phyloP scores from a whole-genome alignment of 2,797 vertebrate species.

The Ptychobarbus kaznakovi region DNA sequence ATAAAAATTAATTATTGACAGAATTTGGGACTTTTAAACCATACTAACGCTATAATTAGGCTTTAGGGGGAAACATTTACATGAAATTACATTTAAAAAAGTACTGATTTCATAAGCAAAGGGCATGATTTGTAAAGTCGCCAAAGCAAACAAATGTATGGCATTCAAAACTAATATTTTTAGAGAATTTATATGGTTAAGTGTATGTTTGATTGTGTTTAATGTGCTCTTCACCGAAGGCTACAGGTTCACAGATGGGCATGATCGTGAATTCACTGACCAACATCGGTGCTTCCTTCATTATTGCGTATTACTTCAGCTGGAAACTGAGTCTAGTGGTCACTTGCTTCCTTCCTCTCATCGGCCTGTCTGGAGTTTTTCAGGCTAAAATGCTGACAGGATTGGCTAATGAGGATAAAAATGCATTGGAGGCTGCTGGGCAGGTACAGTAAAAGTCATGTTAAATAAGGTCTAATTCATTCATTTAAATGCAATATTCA shows the following conservation, averaged over 20 bases:
- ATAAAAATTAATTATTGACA: not conserved
- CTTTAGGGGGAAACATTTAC: no score
- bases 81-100: not conserved
- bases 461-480: not conserved
- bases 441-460: slow-evolving; percentile 66
- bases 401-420: slow-evolving; percentile 81
- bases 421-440: slow-evolving; percentile 78
- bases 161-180: not conserved
- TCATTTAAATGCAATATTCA: not conserved
- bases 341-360: slow-evolving; percentile 79
- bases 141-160: not conserved
- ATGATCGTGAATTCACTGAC: slow-evolving; percentile 81
- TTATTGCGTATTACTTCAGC: slow-evolving; percentile 84
- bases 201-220: not conserved
- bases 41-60: not conserved
- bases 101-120: not conserved
- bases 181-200: not conserved
- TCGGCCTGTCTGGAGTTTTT: slow-evolving; percentile 77
- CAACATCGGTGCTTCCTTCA: slow-evolving; percentile 78
- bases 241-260: slow-evolving; percentile 83
- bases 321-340: slow-evolving; percentile 83
- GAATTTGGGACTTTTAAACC: no score
- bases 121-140: not conserved
- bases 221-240: slow-evolving; percentile 56
- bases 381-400: slow-evolving; percentile 83